Percentiles rank a stretch among this genome's conserved stretches.
Evolutionary conservation across 2,888 invertebrate species (phyloP).

Genomic region (Kryphioiulus occultus): DNA sequence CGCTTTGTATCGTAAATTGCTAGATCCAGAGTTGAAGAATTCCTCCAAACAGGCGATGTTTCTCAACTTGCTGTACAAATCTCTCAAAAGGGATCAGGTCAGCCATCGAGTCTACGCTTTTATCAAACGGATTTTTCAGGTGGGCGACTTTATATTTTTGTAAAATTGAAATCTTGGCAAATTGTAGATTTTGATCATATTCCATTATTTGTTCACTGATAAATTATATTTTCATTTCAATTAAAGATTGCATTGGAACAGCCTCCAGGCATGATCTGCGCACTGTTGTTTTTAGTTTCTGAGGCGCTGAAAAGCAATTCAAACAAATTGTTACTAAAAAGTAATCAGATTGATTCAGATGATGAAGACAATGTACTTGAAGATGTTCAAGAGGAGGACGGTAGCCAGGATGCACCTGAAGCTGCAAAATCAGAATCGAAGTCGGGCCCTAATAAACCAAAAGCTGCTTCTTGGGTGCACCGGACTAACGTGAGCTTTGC

Average conservation of each 20-base stretch:
- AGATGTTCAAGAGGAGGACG: constrained; percentile 56
- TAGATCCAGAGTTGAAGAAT: constrained; percentile 75
- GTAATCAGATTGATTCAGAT: constrained; percentile 55
- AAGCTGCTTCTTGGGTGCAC: constrained; percentile 41
- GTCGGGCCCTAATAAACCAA: background rate
- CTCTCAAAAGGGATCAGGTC: constrained; percentile 80
- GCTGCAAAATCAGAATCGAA: constrained; percentile 2
- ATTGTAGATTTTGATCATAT: too few species aligned
- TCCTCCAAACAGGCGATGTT: constrained; percentile 75
- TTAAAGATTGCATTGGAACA: constrained; percentile 70
- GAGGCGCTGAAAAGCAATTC: constrained; percentile 67
- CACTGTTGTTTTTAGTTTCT: constrained; percentile 79
- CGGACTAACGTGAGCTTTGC: background rate
- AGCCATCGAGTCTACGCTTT: constrained; percentile 79
- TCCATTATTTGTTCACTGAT: too few species aligned
- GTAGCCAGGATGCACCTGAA: constrained; percentile 41
- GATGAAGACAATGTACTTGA: constrained; percentile 55
- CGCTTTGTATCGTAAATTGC: constrained; percentile 85
- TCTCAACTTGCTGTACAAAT: constrained; percentile 85
- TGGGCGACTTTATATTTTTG: constrained; percentile 58
- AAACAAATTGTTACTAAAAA: constrained; percentile 48
- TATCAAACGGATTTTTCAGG: constrained; percentile 81
- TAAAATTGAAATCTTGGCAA: background rate
- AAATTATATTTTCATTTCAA: constrained; percentile 58
- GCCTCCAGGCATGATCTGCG: constrained; percentile 80